Evolutionary conservation across 2,888 invertebrate species (phyloP).

Genomic region (Ctena decussata): DNA sequence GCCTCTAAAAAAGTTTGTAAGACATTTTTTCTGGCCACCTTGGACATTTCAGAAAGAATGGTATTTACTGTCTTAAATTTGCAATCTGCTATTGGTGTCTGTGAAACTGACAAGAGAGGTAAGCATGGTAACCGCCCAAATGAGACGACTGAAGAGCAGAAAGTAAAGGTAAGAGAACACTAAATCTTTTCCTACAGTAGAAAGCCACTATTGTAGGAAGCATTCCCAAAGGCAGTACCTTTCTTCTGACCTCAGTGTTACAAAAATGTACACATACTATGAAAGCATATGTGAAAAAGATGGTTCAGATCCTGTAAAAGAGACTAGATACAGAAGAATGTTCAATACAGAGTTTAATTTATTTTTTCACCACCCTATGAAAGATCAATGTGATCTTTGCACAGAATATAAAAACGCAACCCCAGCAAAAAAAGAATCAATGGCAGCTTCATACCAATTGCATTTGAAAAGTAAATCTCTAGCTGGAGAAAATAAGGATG

Average conservation of each 20-base stretch:
- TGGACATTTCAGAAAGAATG: neutral
- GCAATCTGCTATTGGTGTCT: neutral
- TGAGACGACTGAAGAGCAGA: neutral
- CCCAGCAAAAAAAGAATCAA: neutral
- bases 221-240: neutral
- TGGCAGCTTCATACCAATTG: too few species aligned
- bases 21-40: neutral
- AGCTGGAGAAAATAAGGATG: conserved; percentile 36
- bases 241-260: too few species aligned
- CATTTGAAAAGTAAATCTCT: too few species aligned
- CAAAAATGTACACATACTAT: too few species aligned
- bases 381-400: conserved; percentile 16
- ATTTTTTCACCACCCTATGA: neutral
- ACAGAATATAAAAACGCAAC: neutral
- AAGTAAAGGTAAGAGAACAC: conserved; percentile 15
- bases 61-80: neutral
- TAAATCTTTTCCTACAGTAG: conserved; percentile 17
- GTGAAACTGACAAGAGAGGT: neutral
- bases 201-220: neutral
- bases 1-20: neutral
- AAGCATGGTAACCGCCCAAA: neutral
- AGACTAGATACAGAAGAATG: neutral
- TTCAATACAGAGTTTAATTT: conserved; percentile 17
- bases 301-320: neutral
- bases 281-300: too few species aligned